Evolutionary conservation across 2,113 vertebrate species (phyloP), one percentile per base, ranked within the genome.

Genomic region (Eubucco bourcierii): DNA sequence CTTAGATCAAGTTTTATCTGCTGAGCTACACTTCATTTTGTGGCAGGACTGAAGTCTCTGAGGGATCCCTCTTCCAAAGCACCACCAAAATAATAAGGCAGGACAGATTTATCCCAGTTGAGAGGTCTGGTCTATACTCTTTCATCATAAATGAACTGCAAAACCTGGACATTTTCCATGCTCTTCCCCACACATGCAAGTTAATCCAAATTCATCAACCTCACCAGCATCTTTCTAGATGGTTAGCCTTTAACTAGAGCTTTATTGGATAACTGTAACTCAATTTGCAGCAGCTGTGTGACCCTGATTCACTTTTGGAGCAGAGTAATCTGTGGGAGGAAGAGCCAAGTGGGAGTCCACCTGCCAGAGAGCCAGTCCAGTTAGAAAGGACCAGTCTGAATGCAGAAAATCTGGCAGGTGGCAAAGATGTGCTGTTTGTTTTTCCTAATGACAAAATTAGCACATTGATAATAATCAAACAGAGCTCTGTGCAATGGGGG

Each of bases 221-320:
- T 86, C 5, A 21, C 91, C 93, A 95, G n/a, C 52, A 68, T 78
- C 87, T 95, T 96, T 96, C 93, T 96, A 95, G 84, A 92, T 90
- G 93, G 91, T 94, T 96, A 76, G 87, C 55, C 94, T 96, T 96
- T 95, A 93, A 95, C 94, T 93, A 76, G 93, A 91, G 64, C 68
- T 91, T 92, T 83, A 80, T 88, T 95, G 93, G 91, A 90, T 88
- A 64, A 81, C 82, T 94, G 90, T 90, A 91, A 95, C 93, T 71
- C 80, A 95, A 91, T 78, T 67, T 91, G 87, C 68, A 70, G 88
- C 96, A 97, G 96, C 97, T 97, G 90, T 84, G 61, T 87, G 76
- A 88, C 89, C 78, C 86, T 79, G 52, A 50, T 83, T 92, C 3
- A 5, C 56, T 93, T 76, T 60, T 64, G 80, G 84, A 96, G 52